Evolutionary conservation across 2,113 vertebrate species (phyloP), one percentile per base, ranked within the genome.

Genomic region (Hemibates koningsi): DNA sequence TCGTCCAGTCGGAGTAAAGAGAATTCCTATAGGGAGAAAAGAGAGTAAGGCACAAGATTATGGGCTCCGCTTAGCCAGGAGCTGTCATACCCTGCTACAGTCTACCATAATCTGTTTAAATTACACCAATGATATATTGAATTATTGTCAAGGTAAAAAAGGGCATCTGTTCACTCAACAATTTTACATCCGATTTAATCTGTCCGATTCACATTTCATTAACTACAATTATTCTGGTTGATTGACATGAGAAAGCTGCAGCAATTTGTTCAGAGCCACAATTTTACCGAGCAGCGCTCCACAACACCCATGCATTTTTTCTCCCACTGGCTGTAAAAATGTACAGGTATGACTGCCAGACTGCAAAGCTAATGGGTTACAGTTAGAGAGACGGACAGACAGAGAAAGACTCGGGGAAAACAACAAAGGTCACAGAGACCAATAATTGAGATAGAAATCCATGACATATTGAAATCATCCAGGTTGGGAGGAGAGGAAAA

Each of bases 1-100:
- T 95, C 97, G 82, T 99, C 98, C 94, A 99, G 95, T 88, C 93
- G 97, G 66, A 98, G 97, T 36, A 99, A 96, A 45, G 98, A 97
- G 85, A 99, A 99, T 93, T 99, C 99, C 99, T 99, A 83, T 41
- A 16, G 80, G 45, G 61, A 79, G 57, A 78, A 61, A 45, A 78
- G 84, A 90, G 32, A 88, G 12, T 94, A 4, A 80, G 13, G 63
- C 10, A 76, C 17, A 41, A 24, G 21, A 29, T 21, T 41, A 53
- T 27, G 36, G 7, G 56, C 10, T 32, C 63, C 9, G 52, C 19
- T 66, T 52, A 14, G 17, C 56, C 32, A 45, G 11, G 6, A 90
- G 19, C 56, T 68, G 76, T 88, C 54, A 83, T 54, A 24, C 52
- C 53, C 27, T 54, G 78, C 48, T 10, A 78, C 56, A 19, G 19